Evolutionary conservation across 2,888 invertebrate genomes (phyloP).

Genomic region (Agrochola macilenta): DNA sequence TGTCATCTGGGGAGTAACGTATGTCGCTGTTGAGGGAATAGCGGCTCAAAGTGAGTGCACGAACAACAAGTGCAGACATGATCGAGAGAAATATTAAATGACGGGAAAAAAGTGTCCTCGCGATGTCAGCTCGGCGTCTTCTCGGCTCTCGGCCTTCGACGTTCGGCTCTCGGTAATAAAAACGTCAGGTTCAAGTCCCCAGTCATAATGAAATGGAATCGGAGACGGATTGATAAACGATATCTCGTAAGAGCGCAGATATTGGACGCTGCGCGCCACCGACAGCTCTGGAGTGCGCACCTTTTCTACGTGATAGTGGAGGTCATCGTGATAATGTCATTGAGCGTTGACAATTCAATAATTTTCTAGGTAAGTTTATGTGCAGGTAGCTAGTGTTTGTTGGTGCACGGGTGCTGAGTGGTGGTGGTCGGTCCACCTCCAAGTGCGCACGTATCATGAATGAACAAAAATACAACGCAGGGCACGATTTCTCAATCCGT

Average conservation of each 20-base stretch:
- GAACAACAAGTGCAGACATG: constrained; percentile 9
- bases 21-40: background rate
- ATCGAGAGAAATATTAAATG: constrained; percentile 22
- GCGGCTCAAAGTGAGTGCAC: background rate
- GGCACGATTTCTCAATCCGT: background rate
- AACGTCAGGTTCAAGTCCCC: constrained; percentile 52
- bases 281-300: background rate
- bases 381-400: background rate
- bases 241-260: constrained; percentile 49
- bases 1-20: background rate
- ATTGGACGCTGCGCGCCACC: constrained; percentile 31
- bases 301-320: background rate
- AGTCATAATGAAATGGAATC: constrained; percentile 58
- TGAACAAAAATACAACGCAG: background rate
- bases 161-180: constrained; percentile 46
- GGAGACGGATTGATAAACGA: constrained; percentile 60
- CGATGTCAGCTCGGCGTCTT: constrained; percentile 4
- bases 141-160: constrained; percentile 12
- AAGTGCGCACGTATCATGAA: too few species aligned
- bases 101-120: constrained; percentile 5
- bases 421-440: background rate
- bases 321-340: background rate
- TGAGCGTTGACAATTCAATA: too few species aligned
- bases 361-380: background rate
- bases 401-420: background rate